Conservation (phyloP, 2,888 invertebrate genomes). For the Tipula helvola region DNA sequence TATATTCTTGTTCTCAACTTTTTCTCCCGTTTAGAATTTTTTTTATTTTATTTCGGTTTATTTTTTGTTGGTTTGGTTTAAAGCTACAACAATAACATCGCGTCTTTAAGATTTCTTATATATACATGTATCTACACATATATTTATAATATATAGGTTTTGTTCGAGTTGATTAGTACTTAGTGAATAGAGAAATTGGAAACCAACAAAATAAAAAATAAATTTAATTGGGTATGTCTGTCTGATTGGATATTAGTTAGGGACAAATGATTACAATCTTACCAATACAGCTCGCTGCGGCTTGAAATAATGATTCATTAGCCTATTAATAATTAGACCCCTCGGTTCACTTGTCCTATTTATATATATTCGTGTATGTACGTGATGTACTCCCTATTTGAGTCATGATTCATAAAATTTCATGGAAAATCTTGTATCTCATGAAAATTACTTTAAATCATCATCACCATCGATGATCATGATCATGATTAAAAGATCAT, state of each 20-base stretch:
- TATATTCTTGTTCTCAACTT: conserved; percentile 10
- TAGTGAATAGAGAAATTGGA: conserved; percentile 4
- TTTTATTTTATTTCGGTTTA: not conserved
- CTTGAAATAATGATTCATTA: not conserved
- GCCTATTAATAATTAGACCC: not conserved
- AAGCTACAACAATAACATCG: not conserved
- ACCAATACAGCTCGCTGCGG: not conserved
- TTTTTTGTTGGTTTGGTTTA: not conserved
- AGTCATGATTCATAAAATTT: not conserved
- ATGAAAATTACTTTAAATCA: not conserved
- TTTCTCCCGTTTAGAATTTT: conserved; percentile 9
- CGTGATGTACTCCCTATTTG: not conserved
- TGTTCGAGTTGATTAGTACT: not conserved
- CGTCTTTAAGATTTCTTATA: not conserved
- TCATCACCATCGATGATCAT: not conserved
- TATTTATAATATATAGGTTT: not conserved
- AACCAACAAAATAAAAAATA: not conserved
- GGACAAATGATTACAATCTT: not conserved
- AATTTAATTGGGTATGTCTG: not conserved
- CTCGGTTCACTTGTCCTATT: not conserved
- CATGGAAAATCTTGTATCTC: not conserved
- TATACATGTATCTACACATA: not conserved
- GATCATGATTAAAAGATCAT: not conserved
- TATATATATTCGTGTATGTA: not conserved
- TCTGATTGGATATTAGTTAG: conserved; percentile 4